phyloP scores from a whole-genome alignment of 2,113 vertebrate genomes.

The Nothocercus nigrocapillus region DNA sequence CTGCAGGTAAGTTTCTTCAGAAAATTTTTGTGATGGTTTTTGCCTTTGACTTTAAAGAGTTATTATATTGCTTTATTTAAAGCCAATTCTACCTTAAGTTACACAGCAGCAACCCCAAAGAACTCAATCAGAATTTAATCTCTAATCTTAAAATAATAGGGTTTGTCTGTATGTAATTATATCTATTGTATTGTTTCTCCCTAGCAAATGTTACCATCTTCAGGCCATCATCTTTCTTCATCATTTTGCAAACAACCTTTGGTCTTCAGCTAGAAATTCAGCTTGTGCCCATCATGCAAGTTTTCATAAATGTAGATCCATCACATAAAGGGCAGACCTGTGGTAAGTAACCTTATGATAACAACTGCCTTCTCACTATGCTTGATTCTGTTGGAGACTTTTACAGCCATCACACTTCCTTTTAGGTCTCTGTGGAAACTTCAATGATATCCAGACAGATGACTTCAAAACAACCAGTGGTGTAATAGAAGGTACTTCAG shows the following conservation, averaged over 20 bases:
- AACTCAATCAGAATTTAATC: neutral
- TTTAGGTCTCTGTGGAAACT: constrained; percentile 94
- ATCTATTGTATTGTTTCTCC: neutral
- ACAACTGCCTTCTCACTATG: neutral
- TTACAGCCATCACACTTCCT: neutral
- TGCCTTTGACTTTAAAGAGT: neutral
- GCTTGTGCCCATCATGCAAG: constrained; percentile 88
- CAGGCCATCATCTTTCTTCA: constrained; percentile 88
- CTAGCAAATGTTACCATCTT: constrained; percentile 85
- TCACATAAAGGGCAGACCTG: constrained; percentile 79
- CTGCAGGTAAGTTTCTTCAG: constrained; percentile 74
- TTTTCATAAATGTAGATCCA: constrained; percentile 77
- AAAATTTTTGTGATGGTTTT: neutral
- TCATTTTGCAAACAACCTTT: constrained; percentile 73
- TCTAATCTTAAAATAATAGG: neutral
- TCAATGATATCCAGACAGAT: constrained; percentile 86
- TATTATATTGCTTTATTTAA: neutral
- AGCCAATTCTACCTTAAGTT: neutral
- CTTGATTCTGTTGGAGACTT: neutral
- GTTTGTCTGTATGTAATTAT: neutral
- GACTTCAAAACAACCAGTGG: constrained; percentile 87
- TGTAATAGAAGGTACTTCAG: constrained; percentile 87
- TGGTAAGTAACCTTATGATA: constrained; percentile 77
- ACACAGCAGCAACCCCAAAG: neutral
- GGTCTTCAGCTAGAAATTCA: constrained; percentile 86